Base-by-base conservation (phyloP, 2,797 vertebrate genomes). In the Sebastes umbrosus region DNA sequence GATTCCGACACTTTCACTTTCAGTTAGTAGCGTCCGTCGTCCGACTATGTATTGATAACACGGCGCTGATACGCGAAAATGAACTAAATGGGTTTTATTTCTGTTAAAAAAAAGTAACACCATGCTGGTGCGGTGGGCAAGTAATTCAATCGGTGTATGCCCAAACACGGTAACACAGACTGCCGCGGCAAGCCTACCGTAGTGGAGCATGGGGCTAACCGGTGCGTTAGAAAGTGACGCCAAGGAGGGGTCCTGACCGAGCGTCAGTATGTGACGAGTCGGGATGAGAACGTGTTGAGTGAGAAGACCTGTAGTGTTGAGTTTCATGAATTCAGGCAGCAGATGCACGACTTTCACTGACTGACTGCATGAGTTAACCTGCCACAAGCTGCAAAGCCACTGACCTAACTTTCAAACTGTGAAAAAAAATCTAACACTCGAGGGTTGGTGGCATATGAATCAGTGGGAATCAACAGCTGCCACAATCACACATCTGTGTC, bases 381-480 rank as follows among this genome's bases (percentile, higher is more conserved):
- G 71, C 69, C 22, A 65, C 24, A 46, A 34, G 27, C 75, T 77
- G 31, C 55, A 74, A 71, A 84, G 68, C 82, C 46, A 64, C 16
- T 74, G 39, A 82, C 62, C 43, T 66, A 46, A 62, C 59, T 64
- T 12, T 62, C 74, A 68, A 76, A 75, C 32, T 8, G 6, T 58
- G 11, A 54, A 27, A 36, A 73, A 22, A 46, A 46, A 46, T 29
- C 3, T 13, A 76, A 62, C 62, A 66, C 52, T 69, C 52, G 12
- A n/a, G 16, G 24, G 32, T 34, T 32, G 0, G 0, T 80, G 60
- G 62, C 63, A 32, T 75, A 34, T 67, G 27, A 73, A 70, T 79
- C 68, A 75, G 22, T 75, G 34, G 60, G 31, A 73, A 70, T 79
- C 68, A 75, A 31, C 72, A 77, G 67, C 77, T 81, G 57, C 80